phyloP scores from a whole-genome alignment of 2,888 invertebrate genomes.

The Nymphalis polychloros region DNA sequence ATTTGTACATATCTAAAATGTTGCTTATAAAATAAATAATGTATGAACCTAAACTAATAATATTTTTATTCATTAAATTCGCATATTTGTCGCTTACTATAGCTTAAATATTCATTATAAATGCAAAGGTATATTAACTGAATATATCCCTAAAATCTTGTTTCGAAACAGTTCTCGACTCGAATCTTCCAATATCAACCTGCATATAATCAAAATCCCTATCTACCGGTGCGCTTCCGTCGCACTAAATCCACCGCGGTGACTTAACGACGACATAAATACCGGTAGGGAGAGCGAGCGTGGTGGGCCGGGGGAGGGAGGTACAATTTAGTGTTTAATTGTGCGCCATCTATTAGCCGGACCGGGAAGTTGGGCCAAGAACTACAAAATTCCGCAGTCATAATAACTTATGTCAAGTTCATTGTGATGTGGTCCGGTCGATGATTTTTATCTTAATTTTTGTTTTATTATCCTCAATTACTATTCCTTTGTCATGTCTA shows the following conservation, averaged over 20 bases:
- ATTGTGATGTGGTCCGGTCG: neutral
- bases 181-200: constrained; percentile 10
- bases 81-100: too few relatives aligned
- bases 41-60: too few relatives aligned
- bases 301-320: constrained; percentile 27
- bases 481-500: too few relatives aligned
- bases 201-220: constrained; percentile 16
- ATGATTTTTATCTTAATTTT: neutral
- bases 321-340: constrained; percentile 64
- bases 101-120: too few relatives aligned
- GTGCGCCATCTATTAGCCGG: constrained; percentile 62
- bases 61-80: too few relatives aligned
- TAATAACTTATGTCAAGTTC: constrained; percentile 17
- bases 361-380: constrained; percentile 40
- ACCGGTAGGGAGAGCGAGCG: constrained; percentile 38
- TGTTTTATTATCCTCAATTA: neutral
- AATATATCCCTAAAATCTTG: neutral
- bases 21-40: too few relatives aligned
- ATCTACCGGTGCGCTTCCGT: constrained; percentile 34
- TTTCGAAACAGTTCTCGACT: neutral
- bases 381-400: constrained; percentile 20
- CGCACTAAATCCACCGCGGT: constrained; percentile 55
- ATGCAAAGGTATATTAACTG: too few relatives aligned
- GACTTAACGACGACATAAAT: constrained; percentile 66
- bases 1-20: too few relatives aligned